Base-by-base conservation (phyloP, 2,888 invertebrate genomes). In the Crematogaster levior region DNA sequence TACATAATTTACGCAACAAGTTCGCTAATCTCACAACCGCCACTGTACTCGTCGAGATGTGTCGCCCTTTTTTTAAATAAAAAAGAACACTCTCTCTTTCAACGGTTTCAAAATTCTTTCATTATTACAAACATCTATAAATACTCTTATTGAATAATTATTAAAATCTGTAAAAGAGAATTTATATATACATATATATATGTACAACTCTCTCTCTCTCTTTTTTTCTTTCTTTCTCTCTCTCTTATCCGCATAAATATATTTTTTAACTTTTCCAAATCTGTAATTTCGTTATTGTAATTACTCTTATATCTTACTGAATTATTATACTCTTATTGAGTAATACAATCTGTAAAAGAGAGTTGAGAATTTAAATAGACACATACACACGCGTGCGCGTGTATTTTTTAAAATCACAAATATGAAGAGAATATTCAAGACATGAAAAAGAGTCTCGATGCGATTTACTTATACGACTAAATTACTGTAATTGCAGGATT, bases 1-100 rank as follows among this genome's bases (percentile, higher is more conserved):
- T 51, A n/a, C 18, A 56, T 65, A 37, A 63, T 63, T 63, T 63
- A 27, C 27, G 63, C 37, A 51, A 75, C 65, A 74, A 63, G 37
- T 63, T 58, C n/a, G 58, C 21, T 60, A 60, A 61, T 74, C 30
- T 34, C 37, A 34, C 73, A 40, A 43, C 9, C 34, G 58, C 10
- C n/a, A 10, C 51, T 37, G 9, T 6, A 37, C 21, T 27, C 6
- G 6, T 24, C 51, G 21, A 51, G n/a, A 18, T 37, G 18, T 18
- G 15, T 7, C 48, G 10, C 40, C 10, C 10, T 30, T 21, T 3
- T 12, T 24, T 6, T 5, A 21, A 70, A 9, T 34, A 53, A 70
- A 48, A 15, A 43, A 43, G 24, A 12, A n/a, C 12, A 48, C 15
- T 15, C 4, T 58, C 58, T 30, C 58, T 58, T 1, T 58, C n/a